Conservation (phyloP, 2,888 invertebrate genomes). For the Pteria penguin region DNA sequence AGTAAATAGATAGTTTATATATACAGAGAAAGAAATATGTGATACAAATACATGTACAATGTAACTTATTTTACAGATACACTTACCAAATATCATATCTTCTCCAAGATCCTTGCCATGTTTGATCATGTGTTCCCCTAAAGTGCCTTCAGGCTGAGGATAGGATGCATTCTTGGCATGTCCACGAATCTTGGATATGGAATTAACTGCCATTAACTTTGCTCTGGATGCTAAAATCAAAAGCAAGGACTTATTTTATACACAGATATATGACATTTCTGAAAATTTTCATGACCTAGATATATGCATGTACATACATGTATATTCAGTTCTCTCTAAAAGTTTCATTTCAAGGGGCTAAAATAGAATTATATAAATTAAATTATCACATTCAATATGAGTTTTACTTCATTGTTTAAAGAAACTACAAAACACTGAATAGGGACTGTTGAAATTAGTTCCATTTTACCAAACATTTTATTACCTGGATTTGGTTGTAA, state of each 20-base stretch:
- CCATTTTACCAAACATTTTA: too few relatives aligned
- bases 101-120: conserved; percentile 98
- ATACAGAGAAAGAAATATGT: neutral
- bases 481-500: conserved; percentile 97
- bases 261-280: too few relatives aligned
- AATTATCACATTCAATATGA: too few relatives aligned
- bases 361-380: too few relatives aligned
- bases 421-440: neutral
- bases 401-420: too few relatives aligned
- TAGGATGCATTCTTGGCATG: conserved; percentile 98
- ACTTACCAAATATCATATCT: conserved; percentile 92
- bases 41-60: neutral
- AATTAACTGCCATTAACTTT: conserved; percentile 81
- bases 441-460: too few relatives aligned
- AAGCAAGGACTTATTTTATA: too few relatives aligned
- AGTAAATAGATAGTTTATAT: neutral
- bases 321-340: too few relatives aligned
- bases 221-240: conserved; percentile 83
- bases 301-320: too few relatives aligned
- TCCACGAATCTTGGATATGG: conserved; percentile 96
- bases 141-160: conserved; percentile 98
- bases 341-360: too few relatives aligned
- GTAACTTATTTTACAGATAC: neutral
- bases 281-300: too few relatives aligned
- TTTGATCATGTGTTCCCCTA: conserved; percentile 97